Percentiles rank a stretch among this genome's conserved stretches.
phyloP scores from a whole-genome alignment of 2,113 vertebrate species.

The Perca fluviatilis region DNA sequence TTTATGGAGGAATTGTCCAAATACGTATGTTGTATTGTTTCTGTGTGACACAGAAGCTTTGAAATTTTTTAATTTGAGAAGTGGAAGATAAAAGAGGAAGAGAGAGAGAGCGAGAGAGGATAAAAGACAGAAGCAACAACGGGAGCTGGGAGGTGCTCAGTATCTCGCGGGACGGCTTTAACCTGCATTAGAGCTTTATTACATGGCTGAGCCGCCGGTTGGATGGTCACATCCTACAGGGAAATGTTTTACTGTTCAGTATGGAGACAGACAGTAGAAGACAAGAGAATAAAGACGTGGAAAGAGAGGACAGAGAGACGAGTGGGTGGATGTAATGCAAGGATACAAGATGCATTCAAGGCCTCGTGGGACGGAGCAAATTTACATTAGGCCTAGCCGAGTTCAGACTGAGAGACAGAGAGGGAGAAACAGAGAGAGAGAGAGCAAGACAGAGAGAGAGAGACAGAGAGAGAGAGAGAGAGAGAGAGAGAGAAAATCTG shows the following conservation, averaged over 20 bases:
- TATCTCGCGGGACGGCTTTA: slow-evolving; percentile 41
- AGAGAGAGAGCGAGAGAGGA: neutral
- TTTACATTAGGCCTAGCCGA: slow-evolving; percentile 32
- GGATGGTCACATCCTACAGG: neutral
- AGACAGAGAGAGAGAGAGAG: too few species aligned
- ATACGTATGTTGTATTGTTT: neutral
- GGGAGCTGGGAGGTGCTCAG: slow-evolving; percentile 36
- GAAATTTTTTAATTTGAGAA: neutral
- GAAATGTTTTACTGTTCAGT: neutral
- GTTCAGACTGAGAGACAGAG: neutral
- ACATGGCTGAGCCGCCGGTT: slow-evolving; percentile 18
- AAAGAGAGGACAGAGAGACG: slow-evolving; percentile 19
- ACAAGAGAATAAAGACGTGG: neutral
- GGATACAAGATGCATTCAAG: slow-evolving; percentile 45
- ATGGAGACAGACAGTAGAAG: neutral
- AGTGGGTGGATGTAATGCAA: slow-evolving; percentile 35
- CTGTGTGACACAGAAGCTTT: neutral
- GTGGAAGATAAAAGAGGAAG: neutral
- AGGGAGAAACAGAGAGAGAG: neutral
- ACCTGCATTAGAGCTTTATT: slow-evolving; percentile 58
- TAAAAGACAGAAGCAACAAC: slow-evolving; percentile 7
- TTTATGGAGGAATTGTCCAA: neutral
- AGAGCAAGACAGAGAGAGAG: neutral
- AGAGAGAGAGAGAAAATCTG: too few species aligned
- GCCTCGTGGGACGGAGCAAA: slow-evolving; percentile 38